Conservation (phyloP, 2,797 vertebrate species). For the Centroberyx gerrardi region DNA sequence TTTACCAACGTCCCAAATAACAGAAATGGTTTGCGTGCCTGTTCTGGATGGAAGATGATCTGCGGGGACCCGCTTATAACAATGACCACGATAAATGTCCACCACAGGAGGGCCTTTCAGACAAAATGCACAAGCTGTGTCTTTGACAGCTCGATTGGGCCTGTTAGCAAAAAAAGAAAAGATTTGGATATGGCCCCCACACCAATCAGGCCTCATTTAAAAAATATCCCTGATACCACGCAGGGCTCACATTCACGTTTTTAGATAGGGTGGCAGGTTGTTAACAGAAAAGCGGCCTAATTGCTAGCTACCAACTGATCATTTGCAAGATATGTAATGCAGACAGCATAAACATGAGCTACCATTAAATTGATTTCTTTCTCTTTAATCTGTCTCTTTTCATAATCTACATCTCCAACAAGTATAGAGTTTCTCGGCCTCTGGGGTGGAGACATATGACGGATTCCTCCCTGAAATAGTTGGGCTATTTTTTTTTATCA, state of each 20-base stretch:
- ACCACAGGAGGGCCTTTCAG: background rate
- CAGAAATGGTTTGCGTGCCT: constrained; percentile 6
- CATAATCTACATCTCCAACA: background rate
- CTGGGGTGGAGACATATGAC: too few species aligned
- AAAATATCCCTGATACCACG: background rate
- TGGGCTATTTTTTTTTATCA: too few species aligned
- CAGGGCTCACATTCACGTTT: background rate
- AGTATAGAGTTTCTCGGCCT: background rate
- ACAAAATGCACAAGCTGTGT: constrained; percentile 10
- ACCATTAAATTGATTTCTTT: background rate
- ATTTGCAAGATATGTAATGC: too few species aligned
- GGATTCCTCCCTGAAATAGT: too few species aligned
- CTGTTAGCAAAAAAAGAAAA: background rate
- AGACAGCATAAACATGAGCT: background rate
- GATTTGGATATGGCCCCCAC: background rate
- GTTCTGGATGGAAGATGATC: constrained; percentile 5
- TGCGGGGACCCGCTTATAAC: constrained; percentile 5
- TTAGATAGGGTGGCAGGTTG: background rate
- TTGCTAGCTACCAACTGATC: too few species aligned
- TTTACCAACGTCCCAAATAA: constrained; percentile 6
- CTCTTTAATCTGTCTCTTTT: background rate
- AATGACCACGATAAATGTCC: background rate
- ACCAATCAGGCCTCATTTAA: background rate
- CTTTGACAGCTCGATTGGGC: background rate
- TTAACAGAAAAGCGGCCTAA: background rate